A percentile compares a stretch with the other conserved stretches of the same genome.
Evolutionary conservation across 2,888 invertebrate species (phyloP).

Genomic region (Ophion obscuratus): DNA sequence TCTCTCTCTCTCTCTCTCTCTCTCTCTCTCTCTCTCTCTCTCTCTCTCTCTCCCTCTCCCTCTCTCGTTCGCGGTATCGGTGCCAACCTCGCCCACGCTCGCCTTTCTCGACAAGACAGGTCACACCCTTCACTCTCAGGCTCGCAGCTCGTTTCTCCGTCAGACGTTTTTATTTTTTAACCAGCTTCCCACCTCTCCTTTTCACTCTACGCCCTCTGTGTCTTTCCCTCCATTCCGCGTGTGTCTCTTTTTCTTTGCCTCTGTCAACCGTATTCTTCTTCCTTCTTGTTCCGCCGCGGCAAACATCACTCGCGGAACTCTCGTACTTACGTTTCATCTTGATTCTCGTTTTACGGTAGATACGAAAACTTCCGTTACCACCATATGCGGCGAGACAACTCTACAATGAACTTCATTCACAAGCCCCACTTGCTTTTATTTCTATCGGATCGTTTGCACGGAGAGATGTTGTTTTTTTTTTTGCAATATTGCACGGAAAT

Average conservation of each 20-base stretch:
- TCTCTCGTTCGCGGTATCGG: neutral
- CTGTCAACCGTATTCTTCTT: neutral
- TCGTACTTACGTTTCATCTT: constrained; percentile 2
- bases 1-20: no score
- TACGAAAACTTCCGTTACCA: no score
- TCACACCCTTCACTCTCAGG: constrained; percentile 77
- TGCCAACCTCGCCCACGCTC: constrained; percentile 75
- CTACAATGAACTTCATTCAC: no score
- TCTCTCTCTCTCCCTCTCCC: no score
- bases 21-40: no score
- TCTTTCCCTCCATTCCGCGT: constrained; percentile 16
- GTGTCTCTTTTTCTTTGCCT: constrained; percentile 18
- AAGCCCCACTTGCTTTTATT: no score
- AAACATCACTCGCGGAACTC: neutral
- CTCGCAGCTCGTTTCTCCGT: constrained; percentile 71
- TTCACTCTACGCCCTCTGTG: constrained; percentile 19
- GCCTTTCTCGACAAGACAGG: constrained; percentile 66
- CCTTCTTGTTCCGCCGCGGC: neutral
- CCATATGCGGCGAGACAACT: no score
- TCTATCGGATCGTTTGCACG: no score
- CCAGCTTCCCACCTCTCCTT: constrained; percentile 11
- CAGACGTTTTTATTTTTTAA: constrained; percentile 20
- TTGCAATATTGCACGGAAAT: no score
- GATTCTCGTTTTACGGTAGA: constrained; percentile 7
- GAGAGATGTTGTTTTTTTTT: no score